These are phyloP conservation scores for Sphaerodactylus townsendi DNA, from an alignment of 2,113 vertebrate genomes.

Conservation along the genomic window DNA sequence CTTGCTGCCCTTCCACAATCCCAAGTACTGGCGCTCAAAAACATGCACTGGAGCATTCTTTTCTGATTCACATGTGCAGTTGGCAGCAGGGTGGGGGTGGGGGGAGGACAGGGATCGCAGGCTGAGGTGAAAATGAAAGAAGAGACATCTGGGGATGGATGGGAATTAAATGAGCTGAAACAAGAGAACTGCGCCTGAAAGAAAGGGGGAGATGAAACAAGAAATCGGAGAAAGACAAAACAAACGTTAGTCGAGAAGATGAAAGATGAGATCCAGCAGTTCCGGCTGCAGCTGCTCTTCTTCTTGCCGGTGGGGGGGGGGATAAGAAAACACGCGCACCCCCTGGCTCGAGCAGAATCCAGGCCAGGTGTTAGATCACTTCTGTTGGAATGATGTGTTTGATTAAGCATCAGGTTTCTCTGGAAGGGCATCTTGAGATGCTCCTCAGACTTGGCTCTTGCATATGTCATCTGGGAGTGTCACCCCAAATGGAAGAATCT, in stretches of 20 bases:
- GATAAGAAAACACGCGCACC: conserved; percentile 11
- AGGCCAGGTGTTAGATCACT: neutral
- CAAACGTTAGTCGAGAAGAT: conserved; percentile 1
- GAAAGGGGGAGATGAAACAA: conserved; percentile 5
- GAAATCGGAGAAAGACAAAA: conserved; percentile 32
- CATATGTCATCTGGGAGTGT: neutral
- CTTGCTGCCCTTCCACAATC: neutral
- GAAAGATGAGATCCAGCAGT: conserved; percentile 23
- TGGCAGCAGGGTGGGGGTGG: too few species aligned
- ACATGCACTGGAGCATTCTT: neutral
- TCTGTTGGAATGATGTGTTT: conserved; percentile 37
- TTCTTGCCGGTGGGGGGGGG: neutral
- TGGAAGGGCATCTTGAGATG: neutral
- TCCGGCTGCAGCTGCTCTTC: neutral
- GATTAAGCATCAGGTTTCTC: neutral
- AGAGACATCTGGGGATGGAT: conserved; percentile 11
- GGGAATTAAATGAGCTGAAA: conserved; percentile 25
- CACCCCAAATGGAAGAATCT: too few species aligned
- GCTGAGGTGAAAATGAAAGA: neutral
- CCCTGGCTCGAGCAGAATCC: neutral
- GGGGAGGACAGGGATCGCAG: neutral
- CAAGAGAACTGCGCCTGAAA: conserved; percentile 19
- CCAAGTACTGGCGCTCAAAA: neutral
- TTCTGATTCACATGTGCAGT: rapidly evolving
- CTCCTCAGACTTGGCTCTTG: neutral